phyloP scores from a whole-genome alignment of 2,797 vertebrate species.

The Rhinatrema bivittatum region DNA sequence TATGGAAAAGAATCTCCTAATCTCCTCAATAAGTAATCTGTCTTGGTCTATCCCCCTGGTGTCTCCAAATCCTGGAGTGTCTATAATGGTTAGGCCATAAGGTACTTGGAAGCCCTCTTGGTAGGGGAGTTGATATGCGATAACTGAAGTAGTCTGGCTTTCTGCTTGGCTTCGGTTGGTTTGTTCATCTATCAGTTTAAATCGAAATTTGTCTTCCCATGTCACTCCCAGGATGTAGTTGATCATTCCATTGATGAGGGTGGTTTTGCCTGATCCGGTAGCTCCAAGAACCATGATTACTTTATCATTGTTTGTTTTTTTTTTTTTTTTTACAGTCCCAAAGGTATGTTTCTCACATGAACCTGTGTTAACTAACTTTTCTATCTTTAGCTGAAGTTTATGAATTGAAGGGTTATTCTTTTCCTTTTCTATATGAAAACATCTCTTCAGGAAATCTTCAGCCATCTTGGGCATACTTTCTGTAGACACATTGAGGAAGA shows the following conservation, averaged over 20 bases:
- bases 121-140: not conserved
- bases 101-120: not conserved
- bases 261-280: constrained; percentile 6
- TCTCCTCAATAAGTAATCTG: not conserved
- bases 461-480: no score
- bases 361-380: not conserved
- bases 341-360: constrained; percentile 7
- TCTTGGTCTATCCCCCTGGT: constrained; percentile 1
- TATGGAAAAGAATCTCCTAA: constrained; percentile 1
- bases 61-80: constrained; percentile 29
- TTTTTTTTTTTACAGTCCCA: no score
- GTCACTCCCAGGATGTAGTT: constrained; percentile 11
- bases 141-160: constrained; percentile 5
- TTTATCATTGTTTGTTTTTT: constrained; percentile 8
- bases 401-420: constrained; percentile 5
- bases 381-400: not conserved
- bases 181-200: not conserved
- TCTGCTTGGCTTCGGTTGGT: constrained; percentile 2
- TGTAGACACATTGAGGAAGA: no score
- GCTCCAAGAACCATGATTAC: constrained; percentile 13
- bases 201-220: constrained; percentile 5
- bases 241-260: constrained; percentile 13
- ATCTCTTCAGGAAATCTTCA: no score
- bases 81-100: constrained; percentile 29
- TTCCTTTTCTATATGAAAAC: no score